Evolutionary conservation across 2,113 vertebrate species (phyloP), one percentile per base, ranked within the genome.

Genomic region (Hypocryptadius cinnamomeus): DNA sequence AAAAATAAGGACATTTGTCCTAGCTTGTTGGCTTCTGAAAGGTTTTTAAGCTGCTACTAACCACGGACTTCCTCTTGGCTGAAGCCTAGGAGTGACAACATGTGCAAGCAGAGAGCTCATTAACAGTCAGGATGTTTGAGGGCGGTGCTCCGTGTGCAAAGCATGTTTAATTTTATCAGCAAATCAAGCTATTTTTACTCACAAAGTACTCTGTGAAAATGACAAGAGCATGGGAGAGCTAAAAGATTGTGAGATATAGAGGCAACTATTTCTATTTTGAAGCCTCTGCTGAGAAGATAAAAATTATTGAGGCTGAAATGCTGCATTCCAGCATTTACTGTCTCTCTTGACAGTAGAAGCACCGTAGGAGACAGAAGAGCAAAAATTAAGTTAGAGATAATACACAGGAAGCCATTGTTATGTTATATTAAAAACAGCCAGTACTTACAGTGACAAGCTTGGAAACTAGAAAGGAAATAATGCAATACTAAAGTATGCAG

Each of bases 171-270:
- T 96, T 95, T 94, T 93, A 87, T 94, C 92, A 92, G 83, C 72
- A 92, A 85, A 93, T 96, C 82, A 88, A 83, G 79, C 56, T 96
- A 94, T 94, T 94, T 96, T 94, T 96, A 85, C 65, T 85, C 87
- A 85, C 65, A 70, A 89, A 90, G 76, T 6, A 3, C 69, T 83
- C 91, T 78, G 44, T 78, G 76, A 78, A 91, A 95, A 95, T 60
- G 56, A 93, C 88, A 84, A 90, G 85, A 90, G 64, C 71, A 63
- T 22, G 13, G 1, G 0, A 72, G 74, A 79, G 51, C 70, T 30
- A 19, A 66, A 94, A 94, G 60, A 93, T n/a, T 57, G 77, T 5
- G 8, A 60, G 64, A 78, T 86, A 56, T 9, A 93, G 64, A 92
- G 77, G 31, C 60, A 86, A 68, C 85, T 60, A 68, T 63, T 93